A percentile compares a stretch with the other conserved stretches of the same genome.
Conservation (phyloP, 2,888 invertebrate genomes). For the Coenonympha glycerion region DNA sequence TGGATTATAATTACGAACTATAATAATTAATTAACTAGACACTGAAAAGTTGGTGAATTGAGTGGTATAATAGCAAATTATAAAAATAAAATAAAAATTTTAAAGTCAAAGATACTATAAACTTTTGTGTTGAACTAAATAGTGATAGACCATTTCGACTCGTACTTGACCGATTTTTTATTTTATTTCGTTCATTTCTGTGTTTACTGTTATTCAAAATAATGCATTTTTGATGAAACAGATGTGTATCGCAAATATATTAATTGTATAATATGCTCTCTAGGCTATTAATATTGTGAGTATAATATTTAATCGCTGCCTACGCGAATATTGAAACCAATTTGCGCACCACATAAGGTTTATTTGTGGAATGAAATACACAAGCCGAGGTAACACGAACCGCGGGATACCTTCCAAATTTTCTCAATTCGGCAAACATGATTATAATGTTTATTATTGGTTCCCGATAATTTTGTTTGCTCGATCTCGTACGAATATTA, state of each 20-base stretch:
- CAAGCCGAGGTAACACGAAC: slow-evolving; percentile 2
- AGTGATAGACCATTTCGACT: too few species aligned
- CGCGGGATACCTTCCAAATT: slow-evolving; percentile 6
- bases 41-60: too few species aligned
- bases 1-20: too few species aligned
- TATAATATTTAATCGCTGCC: background rate
- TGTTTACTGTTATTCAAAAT: too few species aligned
- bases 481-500: background rate
- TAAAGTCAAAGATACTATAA: too few species aligned
- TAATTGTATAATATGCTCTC: background rate
- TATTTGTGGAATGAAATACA: slow-evolving; percentile 4
- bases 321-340: background rate
- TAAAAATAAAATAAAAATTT: too few species aligned
- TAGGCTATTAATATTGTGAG: background rate
- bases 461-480: slow-evolving; percentile 13
- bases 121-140: too few species aligned
- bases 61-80: too few species aligned
- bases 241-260: background rate
- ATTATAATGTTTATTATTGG: slow-evolving; percentile 17
- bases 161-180: too few species aligned
- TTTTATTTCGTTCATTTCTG: too few species aligned
- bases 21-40: too few species aligned
- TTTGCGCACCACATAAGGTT: background rate
- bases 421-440: slow-evolving; percentile 12
- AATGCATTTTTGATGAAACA: too few species aligned